These are phyloP conservation scores for Erpornis zantholeuca DNA, from an alignment of 2,113 vertebrate species.

Conservation along the genomic window DNA sequence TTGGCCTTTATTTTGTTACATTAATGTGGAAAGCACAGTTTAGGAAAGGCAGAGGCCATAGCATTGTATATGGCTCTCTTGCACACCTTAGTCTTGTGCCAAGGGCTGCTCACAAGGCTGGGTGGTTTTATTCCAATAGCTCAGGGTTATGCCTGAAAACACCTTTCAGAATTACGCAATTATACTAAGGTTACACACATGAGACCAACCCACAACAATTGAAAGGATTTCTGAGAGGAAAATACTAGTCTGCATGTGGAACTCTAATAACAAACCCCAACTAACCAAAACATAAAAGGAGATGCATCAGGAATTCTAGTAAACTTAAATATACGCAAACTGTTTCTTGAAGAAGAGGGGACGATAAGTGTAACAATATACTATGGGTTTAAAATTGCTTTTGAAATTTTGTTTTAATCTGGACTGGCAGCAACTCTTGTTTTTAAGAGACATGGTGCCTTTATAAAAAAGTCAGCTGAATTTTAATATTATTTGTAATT, in stretches of 20 bases:
- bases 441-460: too few relatives aligned
- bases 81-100: background rate
- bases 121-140: background rate
- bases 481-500: too few relatives aligned
- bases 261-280: background rate
- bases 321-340: too few relatives aligned
- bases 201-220: background rate
- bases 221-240: background rate
- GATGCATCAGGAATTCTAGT: too few relatives aligned
- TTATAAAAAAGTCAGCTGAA: too few relatives aligned
- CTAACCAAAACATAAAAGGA: too few relatives aligned
- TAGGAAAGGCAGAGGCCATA: background rate
- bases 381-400: too few relatives aligned
- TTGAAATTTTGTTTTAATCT: too few relatives aligned
- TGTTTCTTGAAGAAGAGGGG: too few relatives aligned
- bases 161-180: background rate
- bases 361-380: too few relatives aligned
- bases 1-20: background rate
- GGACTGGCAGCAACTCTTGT: too few relatives aligned
- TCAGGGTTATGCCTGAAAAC: background rate
- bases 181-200: background rate
- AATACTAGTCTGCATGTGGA: background rate
- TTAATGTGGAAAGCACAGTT: background rate
- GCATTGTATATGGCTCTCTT: accelerated
- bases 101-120: background rate